These are phyloP conservation scores for Yasuhikotakia modesta DNA, from an alignment of 2,797 vertebrate species.

Conservation along the genomic window DNA sequence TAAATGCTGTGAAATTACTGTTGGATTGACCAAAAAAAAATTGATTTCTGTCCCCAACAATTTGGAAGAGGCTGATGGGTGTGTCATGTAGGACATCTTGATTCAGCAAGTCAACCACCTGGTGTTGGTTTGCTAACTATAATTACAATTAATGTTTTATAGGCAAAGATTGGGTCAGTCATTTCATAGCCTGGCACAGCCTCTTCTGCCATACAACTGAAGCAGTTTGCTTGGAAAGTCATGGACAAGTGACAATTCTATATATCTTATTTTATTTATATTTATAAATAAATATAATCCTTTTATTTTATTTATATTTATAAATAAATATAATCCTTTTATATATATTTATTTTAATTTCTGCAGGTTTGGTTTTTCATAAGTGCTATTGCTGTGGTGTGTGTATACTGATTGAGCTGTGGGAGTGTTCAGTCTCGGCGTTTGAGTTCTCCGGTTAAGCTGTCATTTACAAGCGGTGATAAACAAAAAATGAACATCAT, in stretches of 20 bases:
- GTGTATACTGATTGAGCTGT: background rate
- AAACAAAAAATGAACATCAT: constrained; percentile 15
- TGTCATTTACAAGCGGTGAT: constrained; percentile 21
- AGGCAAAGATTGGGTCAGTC: constrained; percentile 49
- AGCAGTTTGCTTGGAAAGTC: constrained; percentile 37
- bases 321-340: too few species aligned
- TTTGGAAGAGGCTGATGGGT: too few species aligned
- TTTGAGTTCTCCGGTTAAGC: background rate
- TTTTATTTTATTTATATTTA: too few species aligned
- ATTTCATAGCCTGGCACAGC: constrained; percentile 37
- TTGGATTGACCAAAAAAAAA: constrained; percentile 39
- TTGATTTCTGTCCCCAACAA: constrained; percentile 48
- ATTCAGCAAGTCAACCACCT: background rate
- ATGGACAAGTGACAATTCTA: constrained; percentile 22
- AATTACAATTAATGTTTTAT: too few species aligned
- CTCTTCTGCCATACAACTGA: constrained; percentile 36
- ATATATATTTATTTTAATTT: too few species aligned
- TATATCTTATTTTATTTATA: too few species aligned
- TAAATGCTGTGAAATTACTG: constrained; percentile 44
- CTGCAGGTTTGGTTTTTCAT: too few species aligned
- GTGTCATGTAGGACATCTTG: background rate
- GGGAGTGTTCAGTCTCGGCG: constrained; percentile 33
- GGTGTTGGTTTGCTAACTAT: constrained; percentile 17
- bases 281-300: too few species aligned
- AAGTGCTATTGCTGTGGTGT: constrained; percentile 13